These are phyloP conservation scores for Hippocampus abdominalis DNA, from an alignment of 2,113 vertebrate species.

Conservation along the genomic window DNA sequence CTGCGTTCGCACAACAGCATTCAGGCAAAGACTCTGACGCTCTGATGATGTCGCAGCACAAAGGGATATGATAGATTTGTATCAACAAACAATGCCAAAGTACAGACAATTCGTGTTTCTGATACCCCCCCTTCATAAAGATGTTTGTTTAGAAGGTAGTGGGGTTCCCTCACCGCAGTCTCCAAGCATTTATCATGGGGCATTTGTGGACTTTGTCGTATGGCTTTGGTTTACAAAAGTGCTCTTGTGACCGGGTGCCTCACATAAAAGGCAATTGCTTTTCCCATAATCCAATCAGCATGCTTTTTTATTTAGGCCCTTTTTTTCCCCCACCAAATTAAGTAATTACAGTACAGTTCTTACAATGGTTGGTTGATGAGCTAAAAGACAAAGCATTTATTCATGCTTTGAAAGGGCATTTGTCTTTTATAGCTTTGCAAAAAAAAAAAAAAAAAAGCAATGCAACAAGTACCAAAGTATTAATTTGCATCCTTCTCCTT, in stretches of 20 bases:
- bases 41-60: slow-evolving; percentile 40
- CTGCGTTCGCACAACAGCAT: slow-evolving; percentile 29
- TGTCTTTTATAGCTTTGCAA: too few species aligned
- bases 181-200: neutral
- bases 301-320: neutral
- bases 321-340: neutral
- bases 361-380: neutral
- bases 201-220: slow-evolving; percentile 2
- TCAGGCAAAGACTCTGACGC: slow-evolving; percentile 31
- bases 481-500: neutral
- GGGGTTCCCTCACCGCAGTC: neutral
- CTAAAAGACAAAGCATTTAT: neutral
- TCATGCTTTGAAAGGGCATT: too few species aligned
- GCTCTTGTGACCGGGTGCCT: neutral
- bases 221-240: neutral
- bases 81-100: slow-evolving; percentile 18
- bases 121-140: neutral
- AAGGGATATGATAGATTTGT: slow-evolving; percentile 22
- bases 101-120: neutral
- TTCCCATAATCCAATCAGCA: slow-evolving; percentile 12
- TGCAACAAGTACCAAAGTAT: neutral
- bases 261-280: neutral
- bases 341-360: neutral
- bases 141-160: neutral
- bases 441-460: neutral